Evolutionary conservation across 2,113 vertebrate species (phyloP), one percentile per base, ranked within the genome.

Genomic region (Rhea americana): DNA sequence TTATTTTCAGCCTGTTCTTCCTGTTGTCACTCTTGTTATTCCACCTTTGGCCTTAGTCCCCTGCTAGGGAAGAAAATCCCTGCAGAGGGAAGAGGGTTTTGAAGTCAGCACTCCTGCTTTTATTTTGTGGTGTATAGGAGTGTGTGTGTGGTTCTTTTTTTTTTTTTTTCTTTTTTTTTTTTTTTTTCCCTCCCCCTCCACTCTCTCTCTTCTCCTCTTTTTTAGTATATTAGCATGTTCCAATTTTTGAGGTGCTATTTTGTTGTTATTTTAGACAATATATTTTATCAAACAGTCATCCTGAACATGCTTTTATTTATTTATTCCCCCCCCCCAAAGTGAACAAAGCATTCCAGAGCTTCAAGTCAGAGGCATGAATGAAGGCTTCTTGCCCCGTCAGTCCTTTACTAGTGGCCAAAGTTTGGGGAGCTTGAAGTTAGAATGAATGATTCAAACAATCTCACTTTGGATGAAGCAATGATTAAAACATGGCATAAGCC

Each of bases 1-100:
- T 92, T 93, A 74, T 87, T 93, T 94, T 72, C 48, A 89, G 22
- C 39, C 45, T 91, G 3, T 96, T 95, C 91, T 56, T 94, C 82
- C 84, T 88, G 19, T 94, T 94, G 71, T 90, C 19, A 30, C 26
- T 91, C 37, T 13, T 95, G 53, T 65, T 87, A 78, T 94, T 95
- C 76, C 58, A 74, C 84, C 76, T 96, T 94, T 93, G 82, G 76
- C 86, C 93, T 93, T 90, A 90, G 43, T 37, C 39, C 25, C 71
- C 94, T 90, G 39, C 71, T 93, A 67, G 39, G 71, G 43, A 94
- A 96, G 68, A 90, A 92, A 92, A 91, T 83, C 71, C 86, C 80
- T 89, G 91, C 81, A 61, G 91, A 93, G 93, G 78, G 76, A 30
- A 79, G 41, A 72, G 47, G 24, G 9, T 66, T 72, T 96, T 94